Evolutionary conservation across 2,113 vertebrate species (phyloP).

Genomic region (Numida meleagris): DNA sequence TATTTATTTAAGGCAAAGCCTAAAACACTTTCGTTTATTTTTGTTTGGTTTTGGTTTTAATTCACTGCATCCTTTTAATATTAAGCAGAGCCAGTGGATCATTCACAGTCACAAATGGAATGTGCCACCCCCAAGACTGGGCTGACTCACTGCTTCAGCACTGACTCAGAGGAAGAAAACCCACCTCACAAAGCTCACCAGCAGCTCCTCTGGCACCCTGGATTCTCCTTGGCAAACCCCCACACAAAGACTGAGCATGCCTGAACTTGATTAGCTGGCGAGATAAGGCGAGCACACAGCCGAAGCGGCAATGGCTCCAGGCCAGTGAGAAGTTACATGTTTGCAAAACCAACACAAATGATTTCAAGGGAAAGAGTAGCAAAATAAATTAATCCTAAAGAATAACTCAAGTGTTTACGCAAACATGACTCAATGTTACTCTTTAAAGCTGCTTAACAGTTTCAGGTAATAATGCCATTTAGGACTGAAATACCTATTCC

Average conservation of each 20-base stretch:
- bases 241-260: neutral
- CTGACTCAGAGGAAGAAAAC: slow-evolving; percentile 2
- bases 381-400: neutral
- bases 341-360: neutral
- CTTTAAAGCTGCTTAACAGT: neutral
- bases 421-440: neutral
- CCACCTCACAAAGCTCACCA: neutral
- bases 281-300: neutral
- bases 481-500: neutral
- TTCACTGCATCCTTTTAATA: slow-evolving; percentile 3
- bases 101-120: fast-evolving
- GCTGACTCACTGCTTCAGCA: neutral
- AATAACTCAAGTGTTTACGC: neutral
- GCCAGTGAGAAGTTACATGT: neutral
- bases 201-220: neutral
- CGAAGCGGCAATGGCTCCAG: fast-evolving
- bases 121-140: neutral
- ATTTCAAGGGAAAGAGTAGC: neutral
- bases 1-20: neutral
- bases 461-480: neutral
- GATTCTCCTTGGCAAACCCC: neutral
- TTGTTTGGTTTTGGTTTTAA: neutral
- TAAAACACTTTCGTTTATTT: neutral
- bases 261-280: neutral
- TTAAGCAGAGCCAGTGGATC: neutral